Evolutionary conservation across 2,797 vertebrate species (phyloP).

Genomic region (Rhinichthys osculus): DNA sequence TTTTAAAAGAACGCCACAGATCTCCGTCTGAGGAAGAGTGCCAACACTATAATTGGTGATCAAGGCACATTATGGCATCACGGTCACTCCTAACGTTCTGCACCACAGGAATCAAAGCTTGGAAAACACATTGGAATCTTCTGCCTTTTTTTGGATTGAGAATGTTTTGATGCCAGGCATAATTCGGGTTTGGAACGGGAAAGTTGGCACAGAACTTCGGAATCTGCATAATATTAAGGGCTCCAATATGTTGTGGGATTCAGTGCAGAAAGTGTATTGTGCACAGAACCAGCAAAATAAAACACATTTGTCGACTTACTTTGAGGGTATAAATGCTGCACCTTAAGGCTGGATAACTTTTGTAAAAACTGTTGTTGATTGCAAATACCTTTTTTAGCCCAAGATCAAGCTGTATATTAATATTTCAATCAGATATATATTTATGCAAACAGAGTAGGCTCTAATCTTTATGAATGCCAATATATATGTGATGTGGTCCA

Average conservation of each 20-base stretch:
- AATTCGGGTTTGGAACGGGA: conserved; percentile 13
- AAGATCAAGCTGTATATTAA: conserved; percentile 17
- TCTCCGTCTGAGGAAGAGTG: neutral
- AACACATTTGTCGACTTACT: neutral
- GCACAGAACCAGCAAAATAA: neutral
- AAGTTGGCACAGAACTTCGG: conserved; percentile 1
- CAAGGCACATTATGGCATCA: conserved; percentile 30
- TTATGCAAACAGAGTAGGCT: neutral
- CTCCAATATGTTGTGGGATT: conserved; percentile 15
- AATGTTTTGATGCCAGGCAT: conserved; percentile 19
- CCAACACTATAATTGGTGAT: conserved; percentile 19
- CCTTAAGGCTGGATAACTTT: neutral
- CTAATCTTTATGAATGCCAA: conserved; percentile 26
- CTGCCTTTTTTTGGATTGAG: conserved; percentile 6
- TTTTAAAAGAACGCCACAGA: neutral
- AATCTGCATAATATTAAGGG: conserved; percentile 2
- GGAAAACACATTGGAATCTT: conserved; percentile 23
- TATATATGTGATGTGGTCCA: neutral
- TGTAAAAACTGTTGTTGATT: neutral
- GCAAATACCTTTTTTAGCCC: conserved; percentile 3
- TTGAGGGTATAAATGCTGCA: neutral
- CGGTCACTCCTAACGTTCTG: conserved; percentile 1
- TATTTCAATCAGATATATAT: conserved; percentile 15
- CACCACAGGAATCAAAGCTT: conserved; percentile 30
- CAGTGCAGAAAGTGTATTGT: neutral